Base-by-base conservation (phyloP, 2,113 vertebrate genomes). In the Macquaria australasica region DNA sequence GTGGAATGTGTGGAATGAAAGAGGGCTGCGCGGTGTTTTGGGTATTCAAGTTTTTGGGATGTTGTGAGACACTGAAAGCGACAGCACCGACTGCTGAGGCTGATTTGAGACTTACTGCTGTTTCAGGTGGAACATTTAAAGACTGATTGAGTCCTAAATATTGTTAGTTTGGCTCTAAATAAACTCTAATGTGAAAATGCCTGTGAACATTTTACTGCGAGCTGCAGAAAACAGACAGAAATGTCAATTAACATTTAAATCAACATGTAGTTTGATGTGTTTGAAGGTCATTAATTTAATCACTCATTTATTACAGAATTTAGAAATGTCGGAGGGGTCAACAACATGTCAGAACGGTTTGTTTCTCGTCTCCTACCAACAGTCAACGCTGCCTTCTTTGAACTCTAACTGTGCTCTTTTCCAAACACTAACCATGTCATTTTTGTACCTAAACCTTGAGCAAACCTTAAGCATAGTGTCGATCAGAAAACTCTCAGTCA, bases 21-120 rank as follows among this genome's bases (percentile, higher is more conserved):
- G 1, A 6, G 5, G 20, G 20, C 41, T 39, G 39, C 18, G 18
- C 5, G 63, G 21, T 1, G 0, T 60, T 73, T 18, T 1, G 0
- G 4, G 66, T 48, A 51, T 56, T 63, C 2, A 10, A 58, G 75
- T 34, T 50, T 67, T 86, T 51, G 11, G 31, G 43, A 43, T 34
- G 34, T 50, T 79, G 58, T 6, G 34, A 69, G 18, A 48, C 73
- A 59, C n/a, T 56, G 70, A 73, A 51, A 55, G 73, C 53, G 69
- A 75, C 73, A 34, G n/a, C 15, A 2, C 51, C 3, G 43, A 81
- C 39, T 56, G 56, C 64, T 64, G 43, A 43, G 66, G 55, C 43
- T 14, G 72, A 59, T 50, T 50, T n/a, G 18, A 18, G 41, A 45
- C 20, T 63, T 31, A 58, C 8, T 3, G 12, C 64, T 63, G 37